phyloP scores from a whole-genome alignment of 2,888 invertebrate genomes.

The Thymelicus acteon region DNA sequence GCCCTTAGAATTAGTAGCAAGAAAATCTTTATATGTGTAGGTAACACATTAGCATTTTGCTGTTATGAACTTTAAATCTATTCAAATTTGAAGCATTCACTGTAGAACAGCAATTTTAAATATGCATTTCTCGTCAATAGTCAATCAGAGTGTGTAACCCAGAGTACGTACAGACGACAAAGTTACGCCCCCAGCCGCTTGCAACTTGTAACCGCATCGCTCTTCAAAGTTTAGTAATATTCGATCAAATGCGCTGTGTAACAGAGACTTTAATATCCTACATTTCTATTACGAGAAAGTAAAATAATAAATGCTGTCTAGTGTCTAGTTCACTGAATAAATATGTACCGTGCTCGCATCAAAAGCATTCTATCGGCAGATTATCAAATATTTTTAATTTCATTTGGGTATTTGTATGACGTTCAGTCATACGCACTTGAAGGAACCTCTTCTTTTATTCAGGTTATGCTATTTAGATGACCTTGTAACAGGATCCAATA shows the following conservation, averaged over 20 bases:
- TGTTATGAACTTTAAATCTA: not conserved
- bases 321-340: not conserved
- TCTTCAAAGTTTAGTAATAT: slow-evolving; percentile 14
- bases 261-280: slow-evolving; percentile 1
- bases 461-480: too few relatives aligned
- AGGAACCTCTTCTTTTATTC: too few relatives aligned
- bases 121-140: slow-evolving; percentile 13
- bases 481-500: too few relatives aligned
- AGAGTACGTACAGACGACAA: not conserved
- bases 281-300: not conserved
- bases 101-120: not conserved
- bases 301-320: not conserved
- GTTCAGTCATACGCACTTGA: too few relatives aligned
- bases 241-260: slow-evolving; percentile 4
- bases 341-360: too few relatives aligned
- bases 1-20: too few relatives aligned
- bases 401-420: too few relatives aligned
- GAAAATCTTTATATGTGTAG: too few relatives aligned
- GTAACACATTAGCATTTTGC: too few relatives aligned
- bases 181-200: slow-evolving; percentile 18
- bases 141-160: slow-evolving; percentile 10
- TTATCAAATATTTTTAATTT: too few relatives aligned
- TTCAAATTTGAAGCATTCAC: not conserved
- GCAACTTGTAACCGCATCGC: slow-evolving; percentile 21
- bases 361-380: too few relatives aligned